phyloP scores from a whole-genome alignment of 1,140 invertebrate species.

The Prorops nasuta region DNA sequence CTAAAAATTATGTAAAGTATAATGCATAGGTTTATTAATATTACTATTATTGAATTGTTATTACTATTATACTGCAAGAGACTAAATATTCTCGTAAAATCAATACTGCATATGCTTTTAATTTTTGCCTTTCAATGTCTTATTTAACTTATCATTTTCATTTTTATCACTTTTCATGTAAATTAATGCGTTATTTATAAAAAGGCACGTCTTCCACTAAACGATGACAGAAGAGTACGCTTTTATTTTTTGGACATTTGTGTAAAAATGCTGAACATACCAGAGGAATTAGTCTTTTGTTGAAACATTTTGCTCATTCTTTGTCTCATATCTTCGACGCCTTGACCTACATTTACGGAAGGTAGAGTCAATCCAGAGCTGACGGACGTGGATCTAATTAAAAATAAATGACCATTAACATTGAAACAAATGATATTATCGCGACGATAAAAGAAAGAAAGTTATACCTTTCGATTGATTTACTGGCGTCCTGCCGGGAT shows the following conservation, averaged over 20 bases:
- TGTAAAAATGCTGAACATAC: conserved; percentile 54
- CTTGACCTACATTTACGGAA: conserved; percentile 57
- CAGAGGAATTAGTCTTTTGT: conserved; percentile 50
- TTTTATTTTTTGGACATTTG: no score
- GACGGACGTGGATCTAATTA: conserved; percentile 39
- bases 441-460: not conserved
- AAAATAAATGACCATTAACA: conserved; percentile 6
- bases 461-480: conserved; percentile 49
- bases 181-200: no score
- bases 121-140: no score
- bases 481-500: conserved; percentile 43
- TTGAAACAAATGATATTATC: not conserved
- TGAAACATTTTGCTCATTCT: conserved; percentile 64
- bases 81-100: no score
- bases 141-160: no score
- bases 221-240: no score
- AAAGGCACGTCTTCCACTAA: no score
- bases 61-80: no score
- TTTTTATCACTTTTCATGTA: no score
- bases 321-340: conserved; percentile 64
- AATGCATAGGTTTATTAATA: not conserved
- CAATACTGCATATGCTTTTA: no score
- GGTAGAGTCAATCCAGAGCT: conserved; percentile 47
- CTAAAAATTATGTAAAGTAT: not conserved
- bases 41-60: no score